These are phyloP conservation scores for Tricholauxania praeusta DNA, from an alignment of 2,888 invertebrate genomes.

Conservation along the genomic window DNA sequence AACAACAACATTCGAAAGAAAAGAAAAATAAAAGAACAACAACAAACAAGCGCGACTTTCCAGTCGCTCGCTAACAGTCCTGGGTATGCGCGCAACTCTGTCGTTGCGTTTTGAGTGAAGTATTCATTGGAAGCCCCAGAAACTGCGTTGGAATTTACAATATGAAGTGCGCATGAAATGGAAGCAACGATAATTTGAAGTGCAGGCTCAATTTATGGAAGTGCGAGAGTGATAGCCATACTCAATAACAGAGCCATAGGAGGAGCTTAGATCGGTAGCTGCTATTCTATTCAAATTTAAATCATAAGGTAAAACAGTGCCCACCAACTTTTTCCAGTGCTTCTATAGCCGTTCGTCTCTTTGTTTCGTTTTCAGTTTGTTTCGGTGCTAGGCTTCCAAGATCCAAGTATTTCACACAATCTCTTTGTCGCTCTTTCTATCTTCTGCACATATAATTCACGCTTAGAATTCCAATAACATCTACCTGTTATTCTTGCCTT, in stretches of 20 bases:
- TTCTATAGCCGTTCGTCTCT: no score
- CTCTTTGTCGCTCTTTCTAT: background rate
- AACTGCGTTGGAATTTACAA: background rate
- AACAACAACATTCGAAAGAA: constrained; percentile 25
- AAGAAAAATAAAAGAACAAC: constrained; percentile 19
- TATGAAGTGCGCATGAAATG: background rate
- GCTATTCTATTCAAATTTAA: background rate
- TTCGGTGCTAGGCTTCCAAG: background rate
- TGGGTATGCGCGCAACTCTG: background rate
- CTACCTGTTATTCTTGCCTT: background rate
- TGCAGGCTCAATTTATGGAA: background rate
- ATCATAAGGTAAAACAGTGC: background rate
- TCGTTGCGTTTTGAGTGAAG: background rate
- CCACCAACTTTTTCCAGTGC: no score
- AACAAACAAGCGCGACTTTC: constrained; percentile 26
- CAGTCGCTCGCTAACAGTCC: constrained; percentile 18
- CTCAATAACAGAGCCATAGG: no score
- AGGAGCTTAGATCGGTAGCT: no score
- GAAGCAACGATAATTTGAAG: background rate
- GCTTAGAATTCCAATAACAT: background rate
- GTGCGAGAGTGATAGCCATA: no score
- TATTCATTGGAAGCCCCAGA: background rate
- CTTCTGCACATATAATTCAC: background rate
- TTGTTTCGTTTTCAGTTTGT: constrained; percentile 41
- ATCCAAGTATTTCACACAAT: background rate